Evolutionary conservation across 2,888 invertebrate species (phyloP), one percentile per base, ranked within the genome.

Genomic region (Macrosoma leucophasiata): DNA sequence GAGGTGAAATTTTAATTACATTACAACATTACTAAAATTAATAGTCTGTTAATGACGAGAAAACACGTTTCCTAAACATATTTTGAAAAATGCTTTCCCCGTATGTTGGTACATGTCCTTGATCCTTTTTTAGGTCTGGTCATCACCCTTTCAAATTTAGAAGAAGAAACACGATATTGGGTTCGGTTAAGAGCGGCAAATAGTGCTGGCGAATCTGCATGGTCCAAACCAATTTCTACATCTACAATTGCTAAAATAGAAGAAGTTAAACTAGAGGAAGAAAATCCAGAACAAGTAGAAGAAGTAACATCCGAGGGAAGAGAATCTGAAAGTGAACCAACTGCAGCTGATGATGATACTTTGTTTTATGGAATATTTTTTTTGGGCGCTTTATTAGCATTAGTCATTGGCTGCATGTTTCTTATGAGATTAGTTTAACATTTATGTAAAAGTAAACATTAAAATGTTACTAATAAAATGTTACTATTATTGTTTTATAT

Each of bases 331-430:
- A 26, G 27, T 13, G 22, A 37, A 21, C 32, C 43, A 3, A 29
- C 26, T n/a, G 15, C 29, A 6, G 38, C 31, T 25, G 33, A 47
- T 22, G 41, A 44, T 7, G 43, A 47, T 12, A 43, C 50, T 2
- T 59, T 63, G 4, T 70, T 73, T 25, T 76, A 72, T 29, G 76
- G 75, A 0, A 54, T 79, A 29, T 68, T 79, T 37, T 75, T 75
- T 19, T 60, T 62, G 5, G 72, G 63, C 8, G 71, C 66, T 3
- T 62, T 79, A 20, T 31, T 67, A 11, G 49, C 76, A 0, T 29
- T 71, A 0, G 52, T 61, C 7, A 59, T 67, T 5, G 62, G 53
- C 2, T 73, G 67, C 39, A 66, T 68, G 60, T 64, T 74, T 32
- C 39, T 40, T 9, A 56, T 74, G 45, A 69, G 63, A 46, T 22